Evolutionary conservation across 2,888 invertebrate genomes (phyloP), one percentile per base, ranked within the genome.

Genomic region (Agrotis exclamationis): DNA sequence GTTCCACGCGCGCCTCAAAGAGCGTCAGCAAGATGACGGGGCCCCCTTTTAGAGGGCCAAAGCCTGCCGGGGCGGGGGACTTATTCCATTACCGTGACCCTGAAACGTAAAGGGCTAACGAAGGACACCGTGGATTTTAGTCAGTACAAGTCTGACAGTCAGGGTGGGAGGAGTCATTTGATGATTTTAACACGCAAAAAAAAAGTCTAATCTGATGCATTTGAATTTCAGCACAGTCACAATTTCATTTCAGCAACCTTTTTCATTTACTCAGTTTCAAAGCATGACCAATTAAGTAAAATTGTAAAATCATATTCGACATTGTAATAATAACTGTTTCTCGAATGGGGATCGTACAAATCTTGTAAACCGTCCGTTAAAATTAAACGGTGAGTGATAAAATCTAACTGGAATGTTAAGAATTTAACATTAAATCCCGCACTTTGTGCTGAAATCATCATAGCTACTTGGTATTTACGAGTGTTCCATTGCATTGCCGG

Each of bases 391-490:
- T 70, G n/a, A 33, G 66, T 48, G 13, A 57, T 70, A 64, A 63
- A 70, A 53, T 7, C 20, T 70, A 66, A 62, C 64, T 56, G 62
- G 64, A 67, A 80, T 70, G 53, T 13, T 3, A 66, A 62, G 66
- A 60, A 67, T 62, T 50, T 51, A 50, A 13, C 76, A 63, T 79
- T 50, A 16, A 70, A 39, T 28, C 33, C 20, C 54, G 45, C 57
- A 24, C 18, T 58, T 65, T 22, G 60, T 5, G 44, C 53, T 63
- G 56, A 76, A 80, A 50, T 33, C 45, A 33, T 70, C 14, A 33
- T 20, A 16, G 48, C 45, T 70, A 60, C 50, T 64, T 70, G 51
- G 59, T 76, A 67, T 80, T 79, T 76, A 64, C 60, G 59, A 76
- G n/a, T 24, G 53, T 22, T 51, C 53, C 4, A 64, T 64, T 53